Evolutionary conservation across 2,888 invertebrate genomes (phyloP), one percentile per base, ranked within the genome.

Genomic region (Drosophila austrosaltans): DNA sequence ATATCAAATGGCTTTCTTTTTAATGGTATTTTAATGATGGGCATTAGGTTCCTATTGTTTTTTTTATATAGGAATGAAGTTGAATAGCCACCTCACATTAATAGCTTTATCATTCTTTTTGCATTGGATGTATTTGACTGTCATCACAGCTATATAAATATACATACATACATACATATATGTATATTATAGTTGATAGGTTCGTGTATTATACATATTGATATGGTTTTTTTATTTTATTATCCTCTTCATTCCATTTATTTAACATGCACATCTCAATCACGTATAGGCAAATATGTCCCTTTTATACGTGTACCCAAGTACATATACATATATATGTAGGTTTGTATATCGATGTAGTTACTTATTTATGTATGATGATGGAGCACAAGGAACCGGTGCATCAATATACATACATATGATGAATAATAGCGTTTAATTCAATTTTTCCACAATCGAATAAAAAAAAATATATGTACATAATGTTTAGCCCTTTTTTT

Each of bases 161-260:
- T 40, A 40, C 7, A n/a, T 40, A 40, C n/a, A 40, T 40, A n/a
- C 8, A 8, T 40, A 40, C 28, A 28, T 39, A 39, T 12, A 39
- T 12, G 39, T 39, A 39, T 12, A 39, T 32, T 10, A 25, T 48
- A 48, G 63, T 70, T 72, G 53, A 71, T 71, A 60, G 56, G 66
- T 66, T 40, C 61, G 22, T 48, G 16, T 60, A 16, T 16, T 16
- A 16, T 16, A 62, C 16, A 56, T 65, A 68, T 70, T 69, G 40
- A 64, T 69, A 57, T 54, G 32, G 36, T 16, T 64, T 16, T 36
- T 54, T 36, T 54, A 44, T 20, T n/a, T 30, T 6, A 64, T 60
- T 53, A 44, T 39, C 53, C 40, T 57, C 48, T n/a, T 20, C 10
- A 56, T 40, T 36, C 57, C 57, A 48, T 42, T 22, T 62, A 53